Base-by-base conservation (phyloP, 2,888 invertebrate species). In the Idaea aversata region DNA sequence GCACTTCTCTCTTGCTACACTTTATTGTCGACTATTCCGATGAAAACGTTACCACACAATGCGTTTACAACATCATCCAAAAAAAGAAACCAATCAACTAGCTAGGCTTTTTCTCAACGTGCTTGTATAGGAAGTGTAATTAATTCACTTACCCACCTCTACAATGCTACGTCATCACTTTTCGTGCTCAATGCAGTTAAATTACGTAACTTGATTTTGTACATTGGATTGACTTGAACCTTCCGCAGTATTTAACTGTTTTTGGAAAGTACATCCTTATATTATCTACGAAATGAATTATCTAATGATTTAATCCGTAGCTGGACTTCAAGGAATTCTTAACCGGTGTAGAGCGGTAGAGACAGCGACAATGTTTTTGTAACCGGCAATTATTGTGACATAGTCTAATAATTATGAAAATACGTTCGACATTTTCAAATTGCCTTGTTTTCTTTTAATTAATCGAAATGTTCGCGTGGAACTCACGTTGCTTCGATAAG, bases 331-430 rank as follows among this genome's bases (percentile, higher is more conserved):
- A 47, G 47, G 6, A 47, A 47, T 47, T 47, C 10, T 47, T 4
- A 47, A 73, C 74, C 71, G 71, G 73, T n/a, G n/a, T 73, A 77
- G 77, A 76, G n/a, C 80, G 83, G 82, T 84, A 85, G 82, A 67
- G 66, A 64, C 67, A 65, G 67, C 81, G 76, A 77, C 66, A 67
- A 67, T 64, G 69, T 64, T 85, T 86, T 85, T 87, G 82, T 85
- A 77, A 72, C 74, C 72, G 75, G 77, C 81, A 81, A 87, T 90
- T 85, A 88, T 85, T 84, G 82, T 84, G 90, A 88, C 87, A 85
- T 91, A 91, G 77, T 91, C 90, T 88, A 86, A 86, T 91, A 87
- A 89, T 86, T 80, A 78, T 82, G 86, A 79, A 85, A 86, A 88
- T 82, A 83, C 76, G 82, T 77, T 84, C 68, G 68, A 72, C 68